Conservation (phyloP, 2,113 vertebrate species). For the Lates calcarifer region DNA sequence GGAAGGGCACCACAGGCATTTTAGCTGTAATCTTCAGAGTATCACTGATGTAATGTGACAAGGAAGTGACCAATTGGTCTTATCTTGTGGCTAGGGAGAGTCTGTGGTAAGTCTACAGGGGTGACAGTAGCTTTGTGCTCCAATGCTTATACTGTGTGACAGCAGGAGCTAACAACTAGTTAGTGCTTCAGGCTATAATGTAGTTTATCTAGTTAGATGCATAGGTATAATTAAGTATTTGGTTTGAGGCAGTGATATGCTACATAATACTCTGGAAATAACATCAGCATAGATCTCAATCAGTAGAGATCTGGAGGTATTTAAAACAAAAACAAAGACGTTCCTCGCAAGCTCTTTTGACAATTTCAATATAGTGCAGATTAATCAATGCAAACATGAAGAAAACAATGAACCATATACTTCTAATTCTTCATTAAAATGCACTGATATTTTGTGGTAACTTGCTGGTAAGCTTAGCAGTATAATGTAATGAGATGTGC, state of each 20-base stretch:
- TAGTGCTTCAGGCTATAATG: slow-evolving; percentile 28
- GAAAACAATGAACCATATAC: neutral
- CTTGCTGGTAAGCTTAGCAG: neutral
- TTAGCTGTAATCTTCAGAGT: slow-evolving; percentile 68
- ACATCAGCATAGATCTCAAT: neutral
- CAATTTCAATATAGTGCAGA: neutral
- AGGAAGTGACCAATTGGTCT: slow-evolving; percentile 79
- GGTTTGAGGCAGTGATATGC: neutral
- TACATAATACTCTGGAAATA: neutral
- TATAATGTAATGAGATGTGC: neutral
- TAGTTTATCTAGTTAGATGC: slow-evolving; percentile 13
- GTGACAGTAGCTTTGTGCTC: slow-evolving; percentile 61
- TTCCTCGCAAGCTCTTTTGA: no score
- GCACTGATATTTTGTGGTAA: neutral
- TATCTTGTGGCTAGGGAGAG: slow-evolving; percentile 70
- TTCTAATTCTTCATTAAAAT: neutral
- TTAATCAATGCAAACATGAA: neutral
- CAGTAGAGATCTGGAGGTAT: neutral
- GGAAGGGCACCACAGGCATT: slow-evolving; percentile 68
- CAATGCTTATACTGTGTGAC: slow-evolving; percentile 57
- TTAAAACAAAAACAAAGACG: slow-evolving; percentile 2
- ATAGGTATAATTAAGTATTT: slow-evolving; percentile 14
- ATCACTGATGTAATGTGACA: slow-evolving; percentile 80
- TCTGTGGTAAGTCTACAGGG: slow-evolving; percentile 70
- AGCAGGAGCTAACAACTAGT: slow-evolving; percentile 54